Conservation (phyloP, 2,797 vertebrate genomes). For the Cynopterus sphinx region DNA sequence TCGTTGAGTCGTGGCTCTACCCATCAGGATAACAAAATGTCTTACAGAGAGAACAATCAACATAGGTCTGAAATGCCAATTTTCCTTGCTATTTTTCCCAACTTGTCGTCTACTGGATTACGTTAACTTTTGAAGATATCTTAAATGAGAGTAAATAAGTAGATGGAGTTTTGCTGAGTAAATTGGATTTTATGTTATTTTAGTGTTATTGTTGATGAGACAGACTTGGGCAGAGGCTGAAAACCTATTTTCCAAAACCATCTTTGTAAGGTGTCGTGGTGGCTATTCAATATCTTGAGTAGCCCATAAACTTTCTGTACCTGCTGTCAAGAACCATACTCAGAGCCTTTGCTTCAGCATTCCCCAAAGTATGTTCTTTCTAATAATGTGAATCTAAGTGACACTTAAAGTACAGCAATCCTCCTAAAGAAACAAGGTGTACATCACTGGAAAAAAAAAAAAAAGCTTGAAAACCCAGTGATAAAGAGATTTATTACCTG, state of each 20-base stretch:
- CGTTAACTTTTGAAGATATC: background rate
- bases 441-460: background rate
- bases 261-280: background rate
- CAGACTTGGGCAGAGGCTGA: background rate
- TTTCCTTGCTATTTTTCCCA: slow-evolving; percentile 17
- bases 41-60: slow-evolving; percentile 72
- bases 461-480: background rate
- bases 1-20: slow-evolving; percentile 74
- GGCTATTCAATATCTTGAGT: background rate
- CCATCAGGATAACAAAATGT: slow-evolving; percentile 74
- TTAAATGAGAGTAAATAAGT: background rate
- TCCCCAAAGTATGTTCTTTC: background rate
- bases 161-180: background rate
- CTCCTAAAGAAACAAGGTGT: background rate
- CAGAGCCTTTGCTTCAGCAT: background rate
- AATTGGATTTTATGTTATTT: background rate
- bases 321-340: background rate
- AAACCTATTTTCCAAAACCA: background rate
- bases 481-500: background rate
- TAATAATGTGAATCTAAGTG: background rate
- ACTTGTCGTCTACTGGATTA: background rate
- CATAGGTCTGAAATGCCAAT: slow-evolving; percentile 1
- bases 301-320: background rate
- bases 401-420: background rate
- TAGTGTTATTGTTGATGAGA: background rate